A percentile compares a stretch with the other conserved stretches of the same genome.
Conservation (phyloP, 2,113 vertebrate genomes). For the Pogona vitticeps region DNA sequence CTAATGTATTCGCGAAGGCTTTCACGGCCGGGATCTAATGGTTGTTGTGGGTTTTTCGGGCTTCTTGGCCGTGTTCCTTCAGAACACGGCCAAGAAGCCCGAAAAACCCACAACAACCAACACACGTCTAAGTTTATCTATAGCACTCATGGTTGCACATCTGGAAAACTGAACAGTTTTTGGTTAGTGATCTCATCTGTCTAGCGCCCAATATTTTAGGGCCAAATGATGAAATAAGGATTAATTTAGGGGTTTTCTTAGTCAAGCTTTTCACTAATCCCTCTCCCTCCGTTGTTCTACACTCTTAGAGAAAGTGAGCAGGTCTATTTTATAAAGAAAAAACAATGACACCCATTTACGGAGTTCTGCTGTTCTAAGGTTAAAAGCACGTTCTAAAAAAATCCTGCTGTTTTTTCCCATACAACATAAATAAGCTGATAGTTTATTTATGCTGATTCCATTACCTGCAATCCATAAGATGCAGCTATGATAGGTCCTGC, state of each 20-base stretch:
- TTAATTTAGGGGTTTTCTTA: constrained; percentile 38
- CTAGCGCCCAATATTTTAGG: constrained; percentile 24
- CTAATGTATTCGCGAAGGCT: no score
- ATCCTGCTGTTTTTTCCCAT: background rate
- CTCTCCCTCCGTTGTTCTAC: accelerated
- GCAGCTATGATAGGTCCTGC: no score
- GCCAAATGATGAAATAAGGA: constrained; percentile 30
- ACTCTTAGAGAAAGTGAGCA: constrained; percentile 25
- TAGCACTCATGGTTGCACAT: background rate
- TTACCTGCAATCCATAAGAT: background rate
- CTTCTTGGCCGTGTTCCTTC: no score
- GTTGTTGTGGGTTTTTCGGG: no score
- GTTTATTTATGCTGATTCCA: background rate
- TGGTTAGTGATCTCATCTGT: constrained; percentile 16
- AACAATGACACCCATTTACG: background rate
- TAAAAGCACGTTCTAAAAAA: background rate
- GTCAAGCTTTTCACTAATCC: constrained; percentile 25
- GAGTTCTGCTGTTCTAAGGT: constrained; percentile 8
- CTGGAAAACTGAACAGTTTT: constrained; percentile 54
- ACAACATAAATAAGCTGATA: no score
- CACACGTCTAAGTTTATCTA: no score
- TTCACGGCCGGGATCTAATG: no score
- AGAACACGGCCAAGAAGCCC: no score
- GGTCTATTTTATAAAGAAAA: constrained; percentile 40
- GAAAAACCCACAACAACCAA: no score